phyloP scores from a whole-genome alignment of 2,797 vertebrate genomes.

The Gallinago stenura region DNA sequence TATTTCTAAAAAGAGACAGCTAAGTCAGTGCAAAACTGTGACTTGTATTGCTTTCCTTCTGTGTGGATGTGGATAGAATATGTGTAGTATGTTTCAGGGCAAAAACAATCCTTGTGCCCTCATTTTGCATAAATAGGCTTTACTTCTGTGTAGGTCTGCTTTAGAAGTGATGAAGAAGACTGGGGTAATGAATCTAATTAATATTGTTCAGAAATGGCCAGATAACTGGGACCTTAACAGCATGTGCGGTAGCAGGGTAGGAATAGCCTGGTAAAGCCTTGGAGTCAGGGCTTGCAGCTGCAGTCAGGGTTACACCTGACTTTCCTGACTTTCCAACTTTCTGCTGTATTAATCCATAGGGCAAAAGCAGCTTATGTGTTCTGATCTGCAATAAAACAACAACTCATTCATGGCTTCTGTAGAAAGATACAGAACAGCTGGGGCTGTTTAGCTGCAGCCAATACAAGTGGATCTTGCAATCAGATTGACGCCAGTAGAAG shows the following conservation, averaged over 20 bases:
- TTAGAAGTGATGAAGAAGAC: neutral
- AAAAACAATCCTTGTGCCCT: neutral
- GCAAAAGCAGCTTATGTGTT: neutral
- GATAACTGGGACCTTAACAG: neutral
- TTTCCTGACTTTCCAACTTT: neutral
- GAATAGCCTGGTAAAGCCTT: neutral
- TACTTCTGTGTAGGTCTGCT: neutral
- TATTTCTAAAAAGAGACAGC: neutral
- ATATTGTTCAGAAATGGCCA: neutral
- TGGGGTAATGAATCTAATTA: neutral
- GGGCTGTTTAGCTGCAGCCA: neutral
- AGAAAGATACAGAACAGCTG: neutral
- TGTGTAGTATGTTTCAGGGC: neutral
- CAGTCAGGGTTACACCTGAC: neutral
- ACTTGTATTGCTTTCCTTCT: neutral
- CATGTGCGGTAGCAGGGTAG: accelerated
- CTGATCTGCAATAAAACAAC: accelerated
- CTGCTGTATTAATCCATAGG: neutral
- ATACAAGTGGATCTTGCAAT: neutral
- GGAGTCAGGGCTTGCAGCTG: neutral
- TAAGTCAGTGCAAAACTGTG: neutral
- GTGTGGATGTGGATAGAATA: neutral
- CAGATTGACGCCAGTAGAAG: neutral
- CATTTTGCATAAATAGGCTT: neutral
- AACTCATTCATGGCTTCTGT: neutral